phyloP scores from a whole-genome alignment of 2,113 vertebrate genomes.

The Channa maculata region DNA sequence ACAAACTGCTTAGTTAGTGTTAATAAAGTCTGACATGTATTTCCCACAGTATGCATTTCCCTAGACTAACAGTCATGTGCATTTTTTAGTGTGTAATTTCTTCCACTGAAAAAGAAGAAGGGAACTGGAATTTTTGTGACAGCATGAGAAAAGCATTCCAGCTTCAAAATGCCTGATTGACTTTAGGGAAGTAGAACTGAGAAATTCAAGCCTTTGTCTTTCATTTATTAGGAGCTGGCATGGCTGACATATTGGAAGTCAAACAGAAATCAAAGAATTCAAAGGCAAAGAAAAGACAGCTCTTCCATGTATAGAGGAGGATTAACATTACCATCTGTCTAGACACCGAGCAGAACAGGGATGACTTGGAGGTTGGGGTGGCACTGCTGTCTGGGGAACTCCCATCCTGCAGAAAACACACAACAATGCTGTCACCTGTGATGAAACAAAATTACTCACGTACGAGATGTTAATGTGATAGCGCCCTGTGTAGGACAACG shows the following conservation, averaged over 20 bases:
- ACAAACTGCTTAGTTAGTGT: background rate
- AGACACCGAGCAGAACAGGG: conserved; percentile 47
- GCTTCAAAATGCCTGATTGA: background rate
- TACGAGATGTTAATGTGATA: background rate
- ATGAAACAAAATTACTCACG: background rate
- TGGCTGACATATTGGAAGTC: conserved; percentile 12
- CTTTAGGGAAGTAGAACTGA: conserved; percentile 50
- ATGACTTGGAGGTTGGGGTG: conserved; percentile 7
- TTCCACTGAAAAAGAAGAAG: conserved; percentile 5
- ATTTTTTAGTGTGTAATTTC: no score
- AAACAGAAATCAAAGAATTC: conserved; percentile 7
- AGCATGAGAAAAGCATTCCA: background rate
- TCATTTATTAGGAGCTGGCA: background rate
- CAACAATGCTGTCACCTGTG: background rate
- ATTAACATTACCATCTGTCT: conserved; percentile 54
- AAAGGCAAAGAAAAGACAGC: background rate
- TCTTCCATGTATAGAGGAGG: background rate
- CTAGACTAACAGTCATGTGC: background rate
- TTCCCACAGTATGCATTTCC: background rate
- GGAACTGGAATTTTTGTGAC: conserved; percentile 10
- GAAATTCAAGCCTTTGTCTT: conserved; percentile 5
- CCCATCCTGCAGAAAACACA: conserved; percentile 52
- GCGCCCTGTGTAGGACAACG: conserved; percentile 6
- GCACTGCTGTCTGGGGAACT: conserved; percentile 42
- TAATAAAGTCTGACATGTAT: no score